Conservation (phyloP, 2,797 vertebrate species). For the Gymnopithys bicolor region DNA sequence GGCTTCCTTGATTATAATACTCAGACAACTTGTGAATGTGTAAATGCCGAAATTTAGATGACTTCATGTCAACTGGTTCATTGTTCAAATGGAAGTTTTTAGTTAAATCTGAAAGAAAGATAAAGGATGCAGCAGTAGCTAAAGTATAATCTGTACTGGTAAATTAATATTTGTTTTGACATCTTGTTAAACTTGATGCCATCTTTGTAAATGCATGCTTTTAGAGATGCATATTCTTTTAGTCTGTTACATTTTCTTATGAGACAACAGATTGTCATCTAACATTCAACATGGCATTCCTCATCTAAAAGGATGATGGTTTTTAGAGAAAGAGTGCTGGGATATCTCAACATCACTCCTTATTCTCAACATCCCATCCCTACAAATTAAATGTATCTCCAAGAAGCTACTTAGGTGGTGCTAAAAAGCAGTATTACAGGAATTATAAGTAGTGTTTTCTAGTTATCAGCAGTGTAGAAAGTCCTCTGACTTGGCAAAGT, state of each 20-base stretch:
- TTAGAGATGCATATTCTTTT: neutral
- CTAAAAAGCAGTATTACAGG: neutral
- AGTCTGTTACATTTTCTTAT: neutral
- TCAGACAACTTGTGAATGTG: neutral
- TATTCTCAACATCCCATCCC: neutral
- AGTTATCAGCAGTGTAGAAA: neutral
- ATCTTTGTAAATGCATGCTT: neutral
- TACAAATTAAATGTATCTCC: neutral
- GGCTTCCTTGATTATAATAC: neutral
- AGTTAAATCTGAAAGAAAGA: neutral
- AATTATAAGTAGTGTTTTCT: neutral
- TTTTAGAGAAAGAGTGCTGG: neutral
- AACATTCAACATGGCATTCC: neutral
- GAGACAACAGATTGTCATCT: neutral
- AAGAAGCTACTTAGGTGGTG: neutral
- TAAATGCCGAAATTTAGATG: neutral
- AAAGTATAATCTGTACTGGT: neutral
- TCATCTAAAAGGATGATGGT: neutral
- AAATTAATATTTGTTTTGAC: neutral
- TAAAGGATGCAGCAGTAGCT: neutral
- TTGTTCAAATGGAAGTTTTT: neutral
- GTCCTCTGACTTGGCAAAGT: neutral
- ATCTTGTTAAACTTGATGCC: neutral
- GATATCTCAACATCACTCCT: neutral
- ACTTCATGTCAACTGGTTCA: neutral